Evolutionary conservation across 2,797 vertebrate species (phyloP).

Genomic region (Acanthurus lineatus): DNA sequence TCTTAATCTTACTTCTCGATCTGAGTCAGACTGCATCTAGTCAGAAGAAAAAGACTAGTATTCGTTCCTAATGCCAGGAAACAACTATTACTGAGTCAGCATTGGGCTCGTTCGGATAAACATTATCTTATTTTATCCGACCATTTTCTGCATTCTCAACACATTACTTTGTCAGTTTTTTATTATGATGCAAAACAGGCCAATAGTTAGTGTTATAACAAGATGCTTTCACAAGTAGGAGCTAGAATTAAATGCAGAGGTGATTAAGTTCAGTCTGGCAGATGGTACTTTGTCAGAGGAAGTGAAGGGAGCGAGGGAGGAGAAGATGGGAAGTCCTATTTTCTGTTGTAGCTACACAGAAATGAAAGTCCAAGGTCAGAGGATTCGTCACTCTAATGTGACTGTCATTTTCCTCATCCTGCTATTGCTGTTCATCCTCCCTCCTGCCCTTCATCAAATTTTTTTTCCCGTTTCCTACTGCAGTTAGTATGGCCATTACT

Average conservation of each 20-base stretch:
- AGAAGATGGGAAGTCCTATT: neutral
- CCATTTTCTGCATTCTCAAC: neutral
- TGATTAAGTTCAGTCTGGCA: constrained; percentile 36
- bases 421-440: constrained; percentile 23
- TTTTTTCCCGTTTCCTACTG: constrained; percentile 43
- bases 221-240: neutral
- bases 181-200: neutral
- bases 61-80: neutral
- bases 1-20: neutral
- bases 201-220: neutral
- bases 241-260: neutral
- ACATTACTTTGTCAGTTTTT: neutral
- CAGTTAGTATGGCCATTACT: neutral
- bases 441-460: neutral
- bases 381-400: constrained; percentile 15
- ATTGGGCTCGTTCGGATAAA: neutral
- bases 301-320: neutral
- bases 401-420: constrained; percentile 49
- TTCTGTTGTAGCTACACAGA: constrained; percentile 8
- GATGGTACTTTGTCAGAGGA: neutral
- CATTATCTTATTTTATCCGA: neutral
- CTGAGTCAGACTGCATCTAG: neutral
- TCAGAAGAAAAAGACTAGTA: neutral
- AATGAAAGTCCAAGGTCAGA: constrained; percentile 59
- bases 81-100: neutral